A percentile compares a stretch with the other conserved stretches of the same genome.
phyloP scores from a whole-genome alignment of 2,888 invertebrate species.

The Galerucella pusilla region DNA sequence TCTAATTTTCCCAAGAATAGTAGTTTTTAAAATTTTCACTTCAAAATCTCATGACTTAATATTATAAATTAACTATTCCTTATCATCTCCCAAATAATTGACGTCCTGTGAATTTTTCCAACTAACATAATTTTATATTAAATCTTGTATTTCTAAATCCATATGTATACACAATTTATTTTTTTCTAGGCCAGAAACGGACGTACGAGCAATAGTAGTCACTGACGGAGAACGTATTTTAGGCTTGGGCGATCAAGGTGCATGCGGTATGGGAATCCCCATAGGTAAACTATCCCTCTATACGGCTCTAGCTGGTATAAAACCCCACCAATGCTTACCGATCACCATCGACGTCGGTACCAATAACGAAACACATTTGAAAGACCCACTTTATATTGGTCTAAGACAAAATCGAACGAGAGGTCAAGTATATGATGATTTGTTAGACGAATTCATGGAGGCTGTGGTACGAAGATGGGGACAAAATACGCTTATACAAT shows the following conservation, averaged over 20 bases:
- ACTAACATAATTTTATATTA: too few species aligned
- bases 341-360: slow-evolving; percentile 95
- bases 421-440: slow-evolving; percentile 89
- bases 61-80: too few species aligned
- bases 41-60: too few species aligned
- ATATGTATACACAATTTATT: too few species aligned
- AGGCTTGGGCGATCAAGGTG: slow-evolving; percentile 96
- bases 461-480: slow-evolving; percentile 88
- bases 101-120: too few species aligned
- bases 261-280: slow-evolving; percentile 99
- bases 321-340: slow-evolving; percentile 94
- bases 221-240: slow-evolving; percentile 99
- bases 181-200: slow-evolving; percentile 80
- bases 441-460: slow-evolving; percentile 97
- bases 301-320: slow-evolving; percentile 96
- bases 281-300: slow-evolving; percentile 97
- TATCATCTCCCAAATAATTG: too few species aligned
- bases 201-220: slow-evolving; percentile 90
- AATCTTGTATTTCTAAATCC: too few species aligned
- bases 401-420: slow-evolving; percentile 85
- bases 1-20: too few species aligned
- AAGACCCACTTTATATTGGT: slow-evolving; percentile 97
- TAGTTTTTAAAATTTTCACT: too few species aligned
- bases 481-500: slow-evolving; percentile 88
- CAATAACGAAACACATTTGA: slow-evolving; percentile 74